These are phyloP conservation scores for Calliopum simillimum DNA, from an alignment of 2,888 invertebrate genomes.

Conservation along the genomic window DNA sequence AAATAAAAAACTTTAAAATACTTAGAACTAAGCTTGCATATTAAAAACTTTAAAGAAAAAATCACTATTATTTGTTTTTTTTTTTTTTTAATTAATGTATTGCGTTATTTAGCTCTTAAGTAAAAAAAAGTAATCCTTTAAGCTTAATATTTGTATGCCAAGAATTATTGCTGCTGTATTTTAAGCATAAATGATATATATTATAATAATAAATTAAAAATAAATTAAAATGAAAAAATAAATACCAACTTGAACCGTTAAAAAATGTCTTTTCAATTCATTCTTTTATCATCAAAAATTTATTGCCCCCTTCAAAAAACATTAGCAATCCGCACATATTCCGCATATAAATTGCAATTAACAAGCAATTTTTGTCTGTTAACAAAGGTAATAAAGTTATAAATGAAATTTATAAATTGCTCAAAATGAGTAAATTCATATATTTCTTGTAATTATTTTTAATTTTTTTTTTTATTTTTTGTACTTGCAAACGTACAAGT, in stretches of 20 bases:
- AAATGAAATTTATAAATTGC: conserved; percentile 24
- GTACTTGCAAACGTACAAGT: too few species aligned
- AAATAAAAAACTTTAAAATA: neutral
- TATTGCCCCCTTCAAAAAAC: conserved; percentile 22
- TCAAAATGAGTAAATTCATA: conserved; percentile 15
- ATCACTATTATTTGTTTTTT: too few species aligned
- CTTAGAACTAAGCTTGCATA: too few species aligned
- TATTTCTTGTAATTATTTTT: conserved; percentile 27
- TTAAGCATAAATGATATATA: conserved; percentile 13
- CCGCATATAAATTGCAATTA: conserved; percentile 61
- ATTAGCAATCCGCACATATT: conserved; percentile 49
- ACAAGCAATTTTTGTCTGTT: conserved; percentile 59
- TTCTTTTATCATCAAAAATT: conserved; percentile 4
- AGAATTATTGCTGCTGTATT: conserved; percentile 34
- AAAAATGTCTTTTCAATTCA: neutral
- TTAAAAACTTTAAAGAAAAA: too few species aligned
- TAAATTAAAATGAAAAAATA: conserved; percentile 23
- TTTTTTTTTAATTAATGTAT: too few species aligned
- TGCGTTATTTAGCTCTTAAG: neutral
- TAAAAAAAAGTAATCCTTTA: neutral
- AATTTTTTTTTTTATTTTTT: conserved; percentile 4
- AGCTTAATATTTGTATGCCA: conserved; percentile 20
- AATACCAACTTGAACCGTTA: conserved; percentile 1
- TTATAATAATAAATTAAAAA: conserved; percentile 28
- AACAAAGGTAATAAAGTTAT: conserved; percentile 59